Evolutionary conservation across 2,113 vertebrate species (phyloP), one percentile per base, ranked within the genome.

Genomic region (Seriola rivoliana): DNA sequence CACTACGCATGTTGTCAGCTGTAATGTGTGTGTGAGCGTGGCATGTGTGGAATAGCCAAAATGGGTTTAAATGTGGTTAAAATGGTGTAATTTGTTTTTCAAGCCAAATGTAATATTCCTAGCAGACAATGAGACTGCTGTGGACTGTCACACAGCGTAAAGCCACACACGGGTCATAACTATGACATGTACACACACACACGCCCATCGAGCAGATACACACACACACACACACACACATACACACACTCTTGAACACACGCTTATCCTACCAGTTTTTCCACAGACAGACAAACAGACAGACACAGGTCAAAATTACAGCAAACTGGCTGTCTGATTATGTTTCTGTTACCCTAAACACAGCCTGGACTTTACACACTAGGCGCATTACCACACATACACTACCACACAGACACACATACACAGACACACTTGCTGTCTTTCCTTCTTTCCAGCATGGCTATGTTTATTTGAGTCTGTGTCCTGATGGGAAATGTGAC

Each of bases 391-490:
- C 40, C 71, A 48, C 81, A 82, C 81, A 80, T 68, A 81, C 58
- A 77, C 40, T 71, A 60, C 34, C 77, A 58, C 81, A 80, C 81
- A 80, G 66, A 83, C 58, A 60, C 40, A 46, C 57, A 32, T 4
- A 17, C 59, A 78, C 42, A 79, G 59, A 60, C 42, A 60, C 38
- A 54, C 55, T 38, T 29, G 32, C 67, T 50, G 67, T 81, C 71
- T 73, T 54, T 60, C 16, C 6, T 16, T 55, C 69, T 78, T 91
- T 90, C 90, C 82, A 91, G 82, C 69, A 84, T 81, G 62, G 46
- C 85, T 85, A 69, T 92, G 90, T 94, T 94, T 94, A 94, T 94
- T 94, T 94, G 88, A 93, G 91, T 89, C 83, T 86, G 78, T 84
- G 88, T 91, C 84, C 81, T 89, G 82, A 92, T 93, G 89, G 92